phyloP scores from a whole-genome alignment of 2,797 vertebrate genomes.

The Microctenopoma stevenorrisi region DNA sequence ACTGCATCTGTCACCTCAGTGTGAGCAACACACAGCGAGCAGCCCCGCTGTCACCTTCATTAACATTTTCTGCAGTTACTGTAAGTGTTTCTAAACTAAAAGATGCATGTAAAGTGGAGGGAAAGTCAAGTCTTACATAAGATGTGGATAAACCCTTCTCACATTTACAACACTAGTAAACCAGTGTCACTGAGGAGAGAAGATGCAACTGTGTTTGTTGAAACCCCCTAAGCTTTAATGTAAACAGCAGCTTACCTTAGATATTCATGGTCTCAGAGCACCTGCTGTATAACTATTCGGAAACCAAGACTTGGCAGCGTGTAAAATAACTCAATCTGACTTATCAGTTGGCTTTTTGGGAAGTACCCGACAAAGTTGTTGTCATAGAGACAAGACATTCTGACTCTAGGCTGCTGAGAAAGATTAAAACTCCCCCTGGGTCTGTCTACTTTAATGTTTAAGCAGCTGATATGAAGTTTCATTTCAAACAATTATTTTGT shows the following conservation, averaged over 20 bases:
- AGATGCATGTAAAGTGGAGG: background rate
- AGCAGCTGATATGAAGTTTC: constrained; percentile 1
- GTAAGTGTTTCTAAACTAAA: constrained; percentile 1
- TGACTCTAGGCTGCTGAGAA: constrained; percentile 13
- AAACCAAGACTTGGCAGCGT: background rate
- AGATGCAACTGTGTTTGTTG: background rate
- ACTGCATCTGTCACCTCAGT: constrained; percentile 42
- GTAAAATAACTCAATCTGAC: background rate
- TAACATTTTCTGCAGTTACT: constrained; percentile 33
- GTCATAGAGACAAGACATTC: constrained; percentile 57
- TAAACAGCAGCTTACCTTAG: constrained; percentile 60
- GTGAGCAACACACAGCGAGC: constrained; percentile 28
- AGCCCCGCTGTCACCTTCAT: constrained; percentile 24
- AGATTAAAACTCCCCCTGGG: constrained; percentile 28
- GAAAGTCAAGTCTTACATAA: constrained; percentile 1
- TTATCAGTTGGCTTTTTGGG: constrained; percentile 23
- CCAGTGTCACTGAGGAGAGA: background rate
- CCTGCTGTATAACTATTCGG: background rate
- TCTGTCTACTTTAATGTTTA: constrained; percentile 8
- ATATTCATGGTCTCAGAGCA: constrained; percentile 8
- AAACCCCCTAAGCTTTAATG: constrained; percentile 5
- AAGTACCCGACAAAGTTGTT: constrained; percentile 36
- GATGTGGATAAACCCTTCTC: background rate
- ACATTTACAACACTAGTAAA: background rate
- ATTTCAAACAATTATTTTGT: too few species aligned